Conservation (phyloP, 2,113 vertebrate genomes). For the Mormoops blainvillei region DNA sequence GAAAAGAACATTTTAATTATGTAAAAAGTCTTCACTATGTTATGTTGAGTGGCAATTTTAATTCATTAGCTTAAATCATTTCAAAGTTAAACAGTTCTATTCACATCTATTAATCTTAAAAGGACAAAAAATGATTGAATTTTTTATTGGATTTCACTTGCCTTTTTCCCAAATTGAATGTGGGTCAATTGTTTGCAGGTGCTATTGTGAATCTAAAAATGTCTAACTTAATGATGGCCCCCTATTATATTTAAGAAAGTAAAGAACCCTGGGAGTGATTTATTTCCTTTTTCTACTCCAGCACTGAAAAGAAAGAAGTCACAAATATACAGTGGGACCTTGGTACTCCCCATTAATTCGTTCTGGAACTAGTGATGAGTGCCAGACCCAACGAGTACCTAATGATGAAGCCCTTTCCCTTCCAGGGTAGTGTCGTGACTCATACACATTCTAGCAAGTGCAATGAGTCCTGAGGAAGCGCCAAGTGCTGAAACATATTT, state of each 20-base stretch:
- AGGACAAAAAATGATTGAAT: background rate
- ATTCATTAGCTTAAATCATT: constrained; percentile 27
- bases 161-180: background rate
- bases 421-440: too few relatives aligned
- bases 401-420: too few relatives aligned
- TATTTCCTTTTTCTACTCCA: background rate
- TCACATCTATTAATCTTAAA: constrained; percentile 20
- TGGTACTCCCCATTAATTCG: too few relatives aligned
- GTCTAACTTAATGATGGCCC: background rate
- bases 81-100: constrained; percentile 7
- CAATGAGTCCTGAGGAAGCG: too few relatives aligned
- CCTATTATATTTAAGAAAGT: background rate
- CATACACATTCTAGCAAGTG: too few relatives aligned
- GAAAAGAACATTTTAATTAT: constrained; percentile 23
- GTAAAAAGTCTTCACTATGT: background rate
- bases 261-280: background rate
- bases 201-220: constrained; percentile 2
- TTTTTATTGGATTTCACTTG: constrained; percentile 11
- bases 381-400: too few relatives aligned
- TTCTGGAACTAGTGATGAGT: too few relatives aligned
- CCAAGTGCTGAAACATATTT: too few relatives aligned
- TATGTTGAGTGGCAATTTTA: background rate
- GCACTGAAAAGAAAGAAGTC: background rate
- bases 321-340: background rate
- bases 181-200: background rate